phyloP scores from a whole-genome alignment of 1,140 invertebrate genomes.

The Lordiphosa stackelbergi region DNA sequence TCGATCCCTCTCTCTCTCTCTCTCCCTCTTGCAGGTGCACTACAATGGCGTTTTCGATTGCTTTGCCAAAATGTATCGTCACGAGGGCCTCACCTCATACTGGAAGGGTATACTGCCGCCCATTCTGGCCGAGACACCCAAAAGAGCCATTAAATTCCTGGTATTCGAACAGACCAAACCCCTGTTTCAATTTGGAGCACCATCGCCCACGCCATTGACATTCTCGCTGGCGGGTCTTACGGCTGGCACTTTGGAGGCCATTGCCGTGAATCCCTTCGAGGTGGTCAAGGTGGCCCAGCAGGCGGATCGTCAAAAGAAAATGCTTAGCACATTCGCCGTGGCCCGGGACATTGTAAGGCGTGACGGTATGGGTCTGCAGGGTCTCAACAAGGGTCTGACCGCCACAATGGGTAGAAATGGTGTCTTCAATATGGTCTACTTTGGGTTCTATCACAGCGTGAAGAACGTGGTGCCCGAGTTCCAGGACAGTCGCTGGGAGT shows the following conservation, averaged over 20 bases:
- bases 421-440: slow-evolving; percentile 95
- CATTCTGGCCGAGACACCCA: slow-evolving; percentile 95
- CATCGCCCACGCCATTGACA: slow-evolving; percentile 86
- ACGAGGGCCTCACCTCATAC: slow-evolving; percentile 89
- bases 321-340: slow-evolving; percentile 87
- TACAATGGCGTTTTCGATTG: slow-evolving; percentile 91
- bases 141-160: slow-evolving; percentile 94
- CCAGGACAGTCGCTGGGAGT: slow-evolving; percentile 83
- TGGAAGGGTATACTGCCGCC: slow-evolving; percentile 96
- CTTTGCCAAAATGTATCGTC: slow-evolving; percentile 90
- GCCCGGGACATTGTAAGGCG: slow-evolving; percentile 87
- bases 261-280: slow-evolving; percentile 96
- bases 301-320: slow-evolving; percentile 81
- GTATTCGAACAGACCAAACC: slow-evolving; percentile 95
- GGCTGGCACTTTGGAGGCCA: slow-evolving; percentile 91
- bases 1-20: too few relatives aligned
- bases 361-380: slow-evolving; percentile 86
- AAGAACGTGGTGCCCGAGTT: slow-evolving; percentile 86
- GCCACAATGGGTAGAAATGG: slow-evolving; percentile 92
- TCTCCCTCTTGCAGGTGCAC: slow-evolving; percentile 70
- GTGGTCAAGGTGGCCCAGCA: slow-evolving; percentile 93
- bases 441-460: slow-evolving; percentile 95
- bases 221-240: slow-evolving; percentile 91
- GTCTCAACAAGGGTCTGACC: slow-evolving; percentile 92
- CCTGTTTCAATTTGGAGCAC: slow-evolving; percentile 87